Conservation (phyloP, 2,797 vertebrate genomes). For the Buceros bicornis region DNA sequence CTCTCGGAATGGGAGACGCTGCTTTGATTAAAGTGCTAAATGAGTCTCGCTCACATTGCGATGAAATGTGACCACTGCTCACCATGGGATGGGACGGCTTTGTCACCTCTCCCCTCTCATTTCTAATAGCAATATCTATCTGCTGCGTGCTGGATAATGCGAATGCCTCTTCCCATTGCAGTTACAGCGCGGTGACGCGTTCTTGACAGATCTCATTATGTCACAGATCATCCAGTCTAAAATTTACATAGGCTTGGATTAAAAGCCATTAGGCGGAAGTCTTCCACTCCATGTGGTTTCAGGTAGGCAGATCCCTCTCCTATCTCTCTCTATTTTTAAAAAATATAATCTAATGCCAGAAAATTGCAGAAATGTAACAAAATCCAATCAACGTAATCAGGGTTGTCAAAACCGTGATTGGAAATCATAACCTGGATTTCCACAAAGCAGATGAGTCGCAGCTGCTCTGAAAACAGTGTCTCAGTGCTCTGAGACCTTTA, state of each 20-base stretch:
- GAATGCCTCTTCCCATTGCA: slow-evolving; percentile 68
- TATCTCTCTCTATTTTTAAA: background rate
- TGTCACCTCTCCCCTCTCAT: slow-evolving; percentile 69
- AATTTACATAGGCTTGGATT: slow-evolving; percentile 68
- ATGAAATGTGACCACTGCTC: slow-evolving; percentile 66
- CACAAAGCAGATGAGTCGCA: background rate
- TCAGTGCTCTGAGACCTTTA: background rate
- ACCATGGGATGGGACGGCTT: slow-evolving; percentile 7
- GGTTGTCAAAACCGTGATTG: background rate
- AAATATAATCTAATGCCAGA: background rate
- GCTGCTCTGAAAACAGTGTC: background rate
- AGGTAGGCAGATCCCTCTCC: slow-evolving; percentile 3
- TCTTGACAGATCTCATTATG: slow-evolving; percentile 77
- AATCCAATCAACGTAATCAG: background rate
- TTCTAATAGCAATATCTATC: slow-evolving; percentile 65
- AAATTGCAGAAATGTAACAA: background rate
- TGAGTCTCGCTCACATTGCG: slow-evolving; percentile 40
- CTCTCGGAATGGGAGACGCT: slow-evolving; percentile 11
- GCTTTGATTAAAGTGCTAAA: slow-evolving; percentile 75
- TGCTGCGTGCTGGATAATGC: slow-evolving; percentile 52
- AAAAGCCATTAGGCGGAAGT: slow-evolving; percentile 35
- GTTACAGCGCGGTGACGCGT: slow-evolving; percentile 44
- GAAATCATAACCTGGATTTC: background rate
- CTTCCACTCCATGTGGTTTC: background rate
- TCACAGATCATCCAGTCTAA: slow-evolving; percentile 43